Evolutionary conservation across 2,797 vertebrate genomes (phyloP), one percentile per base, ranked within the genome.

Genomic region (Pantherophis vulpinus): DNA sequence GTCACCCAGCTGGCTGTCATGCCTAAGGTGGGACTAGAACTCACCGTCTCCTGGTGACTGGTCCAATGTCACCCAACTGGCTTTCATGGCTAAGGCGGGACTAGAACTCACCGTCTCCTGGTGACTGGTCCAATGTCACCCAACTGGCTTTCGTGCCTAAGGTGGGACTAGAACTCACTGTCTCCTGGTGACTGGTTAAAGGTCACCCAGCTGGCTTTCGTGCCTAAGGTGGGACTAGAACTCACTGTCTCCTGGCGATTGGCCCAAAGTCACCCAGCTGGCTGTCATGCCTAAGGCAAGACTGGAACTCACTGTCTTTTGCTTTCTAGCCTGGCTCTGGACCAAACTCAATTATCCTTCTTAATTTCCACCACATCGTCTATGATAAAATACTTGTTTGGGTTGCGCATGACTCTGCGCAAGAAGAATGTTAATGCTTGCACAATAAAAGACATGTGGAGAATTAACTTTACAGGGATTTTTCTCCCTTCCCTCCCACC

Each of bases 11-110:
- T 2, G 27, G 3, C 4, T 29, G 2, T 37, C 37, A 2, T 37
- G 37, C 3, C 3, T 29, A 29, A 12, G 10, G 27, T 0, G 3
- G 61, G 4, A 29, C 61, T 63, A 63, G 25, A 63, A 63, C 3
- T 61, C 60, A 0, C 60, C 1, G 9, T 16, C 10, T 23, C 58
- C 58, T 59, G 58, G 58, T 23, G 18, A 20, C 20, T 59, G 5
- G 20, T 0, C 0, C 2, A 23, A 59, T 0, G 58, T 58, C 58
- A 29, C 4, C 27, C 1, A 29, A 0, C 27, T 2, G 27, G 3
- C 1, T 29, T 51, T 51, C 51, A 0, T 51, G 1, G 3, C 4
- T 29, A 29, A 4, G 27, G 27, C 0, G 1, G 61, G 3, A 29
- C 61, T 63, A 63, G 25, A 61, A 61, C 9, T 61, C 60, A 0